These are phyloP conservation scores for Stigmatopora argus DNA, from an alignment of 2,113 vertebrate species.

Conservation along the genomic window DNA sequence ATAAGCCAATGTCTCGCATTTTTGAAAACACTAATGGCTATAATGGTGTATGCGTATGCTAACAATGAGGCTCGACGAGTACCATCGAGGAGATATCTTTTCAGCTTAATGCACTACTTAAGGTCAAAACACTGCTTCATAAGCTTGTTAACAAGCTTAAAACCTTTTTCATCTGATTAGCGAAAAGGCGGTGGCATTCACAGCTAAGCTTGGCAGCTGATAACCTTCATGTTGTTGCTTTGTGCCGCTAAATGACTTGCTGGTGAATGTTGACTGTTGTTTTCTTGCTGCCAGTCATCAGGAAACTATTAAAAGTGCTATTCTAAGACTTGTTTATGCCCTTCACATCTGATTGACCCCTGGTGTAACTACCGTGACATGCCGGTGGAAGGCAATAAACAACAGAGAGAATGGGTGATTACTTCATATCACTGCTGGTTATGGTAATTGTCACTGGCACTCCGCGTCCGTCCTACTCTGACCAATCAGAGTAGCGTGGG, in stretches of 20 bases:
- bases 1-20: neutral
- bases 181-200: slow-evolving; percentile 23
- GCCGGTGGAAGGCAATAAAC: slow-evolving; percentile 63
- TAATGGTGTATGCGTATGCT: slow-evolving; percentile 8
- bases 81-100: slow-evolving; percentile 28
- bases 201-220: slow-evolving; percentile 20
- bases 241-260: slow-evolving; percentile 11
- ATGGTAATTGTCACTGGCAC: slow-evolving; percentile 64
- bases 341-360: slow-evolving; percentile 69
- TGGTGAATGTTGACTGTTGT: slow-evolving; percentile 36
- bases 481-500: slow-evolving; percentile 43
- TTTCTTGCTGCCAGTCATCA: slow-evolving; percentile 38
- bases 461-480: slow-evolving; percentile 33
- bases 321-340: slow-evolving; percentile 51
- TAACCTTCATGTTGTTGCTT: slow-evolving; percentile 37
- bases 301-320: slow-evolving; percentile 34
- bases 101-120: slow-evolving; percentile 38
- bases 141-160: slow-evolving; percentile 59
- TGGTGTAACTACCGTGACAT: slow-evolving; percentile 55
- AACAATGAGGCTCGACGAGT: slow-evolving; percentile 20
- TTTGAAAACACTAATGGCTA: neutral
- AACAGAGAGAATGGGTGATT: slow-evolving; percentile 64
- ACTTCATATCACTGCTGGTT: slow-evolving; percentile 64
- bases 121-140: slow-evolving; percentile 44
- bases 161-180: slow-evolving; percentile 48